Percentiles rank a stretch among this genome's conserved stretches.
Conservation (phyloP, 2,797 vertebrate species). For the Spinus pinus region DNA sequence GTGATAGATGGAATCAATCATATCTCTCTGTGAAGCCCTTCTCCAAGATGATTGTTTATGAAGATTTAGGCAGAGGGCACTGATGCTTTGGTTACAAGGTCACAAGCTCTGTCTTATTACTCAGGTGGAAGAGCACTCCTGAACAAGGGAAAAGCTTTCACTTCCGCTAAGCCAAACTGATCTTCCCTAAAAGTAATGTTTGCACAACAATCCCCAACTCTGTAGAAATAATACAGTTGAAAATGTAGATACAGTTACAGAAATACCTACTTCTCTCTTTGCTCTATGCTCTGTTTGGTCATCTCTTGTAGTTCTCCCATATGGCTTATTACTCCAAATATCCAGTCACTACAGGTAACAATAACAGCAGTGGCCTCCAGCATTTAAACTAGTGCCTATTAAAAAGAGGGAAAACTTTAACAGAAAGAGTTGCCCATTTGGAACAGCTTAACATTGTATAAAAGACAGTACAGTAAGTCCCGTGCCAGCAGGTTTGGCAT, state of each 20-base stretch:
- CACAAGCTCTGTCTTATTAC: background rate
- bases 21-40: background rate
- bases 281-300: background rate
- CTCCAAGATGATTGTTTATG: background rate
- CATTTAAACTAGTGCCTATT: background rate
- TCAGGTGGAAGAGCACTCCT: background rate
- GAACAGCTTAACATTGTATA: background rate
- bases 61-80: background rate
- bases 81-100: background rate
- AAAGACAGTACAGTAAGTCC: background rate
- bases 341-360: background rate
- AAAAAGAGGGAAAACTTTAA: slow-evolving; percentile 17
- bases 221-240: background rate
- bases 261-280: background rate
- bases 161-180: background rate
- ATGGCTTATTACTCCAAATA: background rate
- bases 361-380: background rate
- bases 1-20: background rate
- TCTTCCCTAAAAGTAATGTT: background rate
- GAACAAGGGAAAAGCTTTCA: background rate
- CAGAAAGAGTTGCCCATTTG: background rate
- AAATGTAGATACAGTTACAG: background rate
- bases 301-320: background rate
- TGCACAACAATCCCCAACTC: background rate
- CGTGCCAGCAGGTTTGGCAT: background rate